Conservation (phyloP, 1,140 invertebrate genomes). For the Sipha flava region DNA sequence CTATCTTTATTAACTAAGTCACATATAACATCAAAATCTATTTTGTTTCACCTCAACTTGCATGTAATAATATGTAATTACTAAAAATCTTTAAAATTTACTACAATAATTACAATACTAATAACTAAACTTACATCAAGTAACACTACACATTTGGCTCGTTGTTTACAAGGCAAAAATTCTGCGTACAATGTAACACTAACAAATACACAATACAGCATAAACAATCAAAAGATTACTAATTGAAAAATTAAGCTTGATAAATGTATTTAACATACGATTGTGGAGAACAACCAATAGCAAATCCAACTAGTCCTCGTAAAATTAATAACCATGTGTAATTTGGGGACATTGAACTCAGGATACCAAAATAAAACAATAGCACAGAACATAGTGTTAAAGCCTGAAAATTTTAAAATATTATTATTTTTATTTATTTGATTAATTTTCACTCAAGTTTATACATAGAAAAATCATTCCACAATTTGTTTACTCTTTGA, state of each 20-base stretch:
- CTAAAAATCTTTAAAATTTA: background rate
- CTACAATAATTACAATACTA: background rate
- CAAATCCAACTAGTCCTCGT: slow-evolving; percentile 86
- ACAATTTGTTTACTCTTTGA: background rate
- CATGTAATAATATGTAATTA: background rate
- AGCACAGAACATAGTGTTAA: slow-evolving; percentile 78
- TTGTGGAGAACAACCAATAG: slow-evolving; percentile 91
- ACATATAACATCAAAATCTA: background rate
- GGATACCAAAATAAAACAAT: slow-evolving; percentile 81
- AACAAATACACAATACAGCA: slow-evolving; percentile 40
- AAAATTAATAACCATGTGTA: slow-evolving; percentile 85
- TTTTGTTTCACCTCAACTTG: background rate
- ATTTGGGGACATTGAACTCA: slow-evolving; percentile 84
- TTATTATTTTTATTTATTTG: background rate
- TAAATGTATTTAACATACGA: slow-evolving; percentile 65
- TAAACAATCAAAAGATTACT: background rate
- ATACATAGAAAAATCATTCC: too few species aligned
- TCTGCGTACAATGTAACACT: slow-evolving; percentile 94
- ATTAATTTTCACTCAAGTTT: too few species aligned
- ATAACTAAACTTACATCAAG: slow-evolving; percentile 67
- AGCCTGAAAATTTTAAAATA: slow-evolving; percentile 52
- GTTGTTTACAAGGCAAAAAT: slow-evolving; percentile 84
- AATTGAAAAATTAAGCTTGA: slow-evolving; percentile 23
- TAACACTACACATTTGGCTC: slow-evolving; percentile 88
- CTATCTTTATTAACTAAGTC: too few species aligned